phyloP scores from a whole-genome alignment of 35 echinoderm and acorn worm species.

The Hemicentrotus pulcherrimus region DNA sequence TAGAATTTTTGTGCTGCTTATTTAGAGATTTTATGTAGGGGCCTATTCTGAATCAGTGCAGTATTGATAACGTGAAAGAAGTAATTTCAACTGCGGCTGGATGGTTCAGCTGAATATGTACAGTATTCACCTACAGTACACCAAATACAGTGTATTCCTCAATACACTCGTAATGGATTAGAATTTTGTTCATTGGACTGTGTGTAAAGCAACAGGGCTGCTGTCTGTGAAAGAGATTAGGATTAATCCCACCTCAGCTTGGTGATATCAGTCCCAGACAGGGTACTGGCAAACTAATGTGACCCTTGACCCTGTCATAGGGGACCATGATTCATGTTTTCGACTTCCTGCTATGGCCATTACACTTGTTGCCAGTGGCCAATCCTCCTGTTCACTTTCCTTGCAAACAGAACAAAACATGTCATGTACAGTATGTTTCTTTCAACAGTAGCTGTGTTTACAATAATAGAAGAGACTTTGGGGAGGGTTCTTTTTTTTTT shows the following conservation, averaged over 20 bases:
- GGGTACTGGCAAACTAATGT: neutral
- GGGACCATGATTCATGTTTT: slow-evolving; percentile 4
- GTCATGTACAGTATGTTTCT: neutral
- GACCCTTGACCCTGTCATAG: neutral
- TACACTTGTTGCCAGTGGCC: neutral
- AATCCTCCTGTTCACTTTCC: neutral
- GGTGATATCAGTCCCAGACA: neutral
- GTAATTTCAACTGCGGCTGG: neutral
- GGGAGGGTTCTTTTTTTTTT: neutral
- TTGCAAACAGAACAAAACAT: neutral
- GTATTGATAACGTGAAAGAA: neutral
- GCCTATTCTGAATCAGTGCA: neutral
- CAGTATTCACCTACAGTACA: neutral
- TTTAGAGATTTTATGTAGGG: too few relatives aligned
- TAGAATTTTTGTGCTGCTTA: too few relatives aligned
- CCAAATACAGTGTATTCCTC: neutral
- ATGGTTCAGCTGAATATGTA: neutral
- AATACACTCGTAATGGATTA: neutral
- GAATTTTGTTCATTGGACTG: neutral
- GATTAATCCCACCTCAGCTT: slow-evolving; percentile 1
- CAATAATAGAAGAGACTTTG: neutral
- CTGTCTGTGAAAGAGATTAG: slow-evolving; percentile 11
- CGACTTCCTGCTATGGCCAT: neutral
- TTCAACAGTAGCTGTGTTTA: neutral
- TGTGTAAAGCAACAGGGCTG: neutral